phyloP scores from a whole-genome alignment of 2,797 vertebrate species.

The Huso huso region DNA sequence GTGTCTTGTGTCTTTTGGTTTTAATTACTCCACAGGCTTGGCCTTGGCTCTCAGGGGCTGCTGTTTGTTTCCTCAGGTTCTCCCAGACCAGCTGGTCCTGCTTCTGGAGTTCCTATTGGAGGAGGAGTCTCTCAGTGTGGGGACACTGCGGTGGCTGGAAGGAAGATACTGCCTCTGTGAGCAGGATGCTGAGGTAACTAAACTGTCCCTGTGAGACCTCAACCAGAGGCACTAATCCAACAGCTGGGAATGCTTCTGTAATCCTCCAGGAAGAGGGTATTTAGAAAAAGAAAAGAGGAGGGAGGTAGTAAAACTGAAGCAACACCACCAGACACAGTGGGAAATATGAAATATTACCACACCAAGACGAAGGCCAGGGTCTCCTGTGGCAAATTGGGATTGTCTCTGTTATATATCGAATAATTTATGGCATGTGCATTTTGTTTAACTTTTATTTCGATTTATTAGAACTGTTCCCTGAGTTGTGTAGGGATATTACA shows the following conservation, averaged over 20 bases:
- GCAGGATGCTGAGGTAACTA: constrained; percentile 83
- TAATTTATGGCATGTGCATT: no score
- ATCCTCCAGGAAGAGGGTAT: no score
- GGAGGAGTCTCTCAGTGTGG: constrained; percentile 59
- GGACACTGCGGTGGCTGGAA: constrained; percentile 57
- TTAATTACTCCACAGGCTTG: constrained; percentile 15
- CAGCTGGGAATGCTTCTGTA: not conserved
- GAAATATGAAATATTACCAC: no score
- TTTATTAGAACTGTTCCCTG: no score
- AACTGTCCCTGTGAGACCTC: not conserved
- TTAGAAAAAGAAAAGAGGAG: no score
- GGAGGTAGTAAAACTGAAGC: no score
- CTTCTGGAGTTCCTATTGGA: constrained; percentile 84
- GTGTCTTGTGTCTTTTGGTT: constrained; percentile 23
- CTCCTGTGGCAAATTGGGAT: no score
- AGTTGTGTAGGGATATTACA: no score
- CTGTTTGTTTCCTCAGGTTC: constrained; percentile 64
- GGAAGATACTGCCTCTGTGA: constrained; percentile 60
- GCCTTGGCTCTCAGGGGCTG: not conserved
- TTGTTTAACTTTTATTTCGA: no score
- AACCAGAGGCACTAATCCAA: rapidly evolving
- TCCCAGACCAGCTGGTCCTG: constrained; percentile 81
- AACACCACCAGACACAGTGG: no score
- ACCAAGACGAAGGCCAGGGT: no score
- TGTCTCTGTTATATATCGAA: no score